Percentiles rank a stretch among this genome's conserved stretches.
Conservation (phyloP, 2,888 invertebrate genomes). For the Tinea pellionella region DNA sequence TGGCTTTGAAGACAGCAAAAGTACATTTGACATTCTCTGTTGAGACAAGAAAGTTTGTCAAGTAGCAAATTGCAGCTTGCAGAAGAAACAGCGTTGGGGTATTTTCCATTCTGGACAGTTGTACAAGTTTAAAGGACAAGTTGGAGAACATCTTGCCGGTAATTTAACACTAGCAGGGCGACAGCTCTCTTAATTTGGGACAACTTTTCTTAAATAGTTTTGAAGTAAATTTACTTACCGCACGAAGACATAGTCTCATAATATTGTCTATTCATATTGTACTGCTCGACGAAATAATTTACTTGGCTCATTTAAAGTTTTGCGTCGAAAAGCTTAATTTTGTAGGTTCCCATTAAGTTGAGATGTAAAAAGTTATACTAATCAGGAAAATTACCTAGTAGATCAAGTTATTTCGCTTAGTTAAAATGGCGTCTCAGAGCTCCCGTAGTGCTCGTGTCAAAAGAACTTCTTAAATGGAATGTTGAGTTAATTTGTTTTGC, state of each 20-base stretch:
- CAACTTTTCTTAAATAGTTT: slow-evolving; percentile 11
- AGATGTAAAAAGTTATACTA: slow-evolving; percentile 6
- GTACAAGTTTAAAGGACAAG: slow-evolving; percentile 9
- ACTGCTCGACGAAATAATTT: not conserved
- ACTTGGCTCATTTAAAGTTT: not conserved
- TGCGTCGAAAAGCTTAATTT: not conserved
- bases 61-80: slow-evolving; percentile 32
- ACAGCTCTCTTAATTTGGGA: slow-evolving; percentile 11
- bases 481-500: slow-evolving; percentile 4
- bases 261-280: not conserved
- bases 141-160: slow-evolving; percentile 20
- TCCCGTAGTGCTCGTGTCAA: not conserved
- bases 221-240: not conserved
- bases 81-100: slow-evolving; percentile 9
- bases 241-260: not conserved
- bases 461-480: slow-evolving; percentile 6
- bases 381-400: not conserved
- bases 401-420: slow-evolving; percentile 7
- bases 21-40: slow-evolving; percentile 29
- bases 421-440: not conserved
- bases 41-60: slow-evolving; percentile 35
- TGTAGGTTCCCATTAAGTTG: not conserved
- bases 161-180: slow-evolving; percentile 26
- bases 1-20: slow-evolving; percentile 15
- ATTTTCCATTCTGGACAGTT: slow-evolving; percentile 20